Conservation (phyloP, 1,140 invertebrate genomes). For the Mesaphorura yosii region DNA sequence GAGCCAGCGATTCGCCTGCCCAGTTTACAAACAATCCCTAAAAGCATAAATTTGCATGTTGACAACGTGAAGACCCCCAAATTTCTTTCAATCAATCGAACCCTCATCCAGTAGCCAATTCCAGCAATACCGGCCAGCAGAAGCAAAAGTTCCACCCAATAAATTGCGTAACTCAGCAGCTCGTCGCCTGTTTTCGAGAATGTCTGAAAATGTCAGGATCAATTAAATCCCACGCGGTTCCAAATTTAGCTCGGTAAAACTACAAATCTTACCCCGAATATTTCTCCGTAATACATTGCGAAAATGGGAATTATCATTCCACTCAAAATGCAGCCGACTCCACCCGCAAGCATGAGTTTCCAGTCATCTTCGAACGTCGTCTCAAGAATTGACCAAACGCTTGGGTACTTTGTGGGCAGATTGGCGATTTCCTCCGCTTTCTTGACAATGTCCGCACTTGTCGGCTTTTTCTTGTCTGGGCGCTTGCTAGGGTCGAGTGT, state of each 20-base stretch:
- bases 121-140: not conserved
- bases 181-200: not conserved
- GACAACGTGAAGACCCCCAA: too few relatives aligned
- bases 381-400: not conserved
- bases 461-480: not conserved
- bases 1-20: not conserved
- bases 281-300: not conserved
- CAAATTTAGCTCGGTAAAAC: not conserved
- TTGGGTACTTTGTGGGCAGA: not conserved
- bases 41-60: too few relatives aligned
- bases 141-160: not conserved
- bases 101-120: not conserved
- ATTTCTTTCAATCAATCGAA: too few relatives aligned
- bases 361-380: not conserved
- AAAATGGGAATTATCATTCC: not conserved
- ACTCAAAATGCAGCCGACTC: not conserved
- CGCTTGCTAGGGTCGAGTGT: not conserved
- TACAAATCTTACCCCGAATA: not conserved
- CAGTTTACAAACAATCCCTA: too few relatives aligned
- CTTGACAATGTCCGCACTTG: not conserved
- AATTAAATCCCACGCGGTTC: not conserved
- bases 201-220: not conserved
- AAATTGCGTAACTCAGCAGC: not conserved
- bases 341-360: not conserved
- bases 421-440: not conserved